Base-by-base conservation (phyloP, 1,140 invertebrate species). In the Acromyrmex echinatior region DNA sequence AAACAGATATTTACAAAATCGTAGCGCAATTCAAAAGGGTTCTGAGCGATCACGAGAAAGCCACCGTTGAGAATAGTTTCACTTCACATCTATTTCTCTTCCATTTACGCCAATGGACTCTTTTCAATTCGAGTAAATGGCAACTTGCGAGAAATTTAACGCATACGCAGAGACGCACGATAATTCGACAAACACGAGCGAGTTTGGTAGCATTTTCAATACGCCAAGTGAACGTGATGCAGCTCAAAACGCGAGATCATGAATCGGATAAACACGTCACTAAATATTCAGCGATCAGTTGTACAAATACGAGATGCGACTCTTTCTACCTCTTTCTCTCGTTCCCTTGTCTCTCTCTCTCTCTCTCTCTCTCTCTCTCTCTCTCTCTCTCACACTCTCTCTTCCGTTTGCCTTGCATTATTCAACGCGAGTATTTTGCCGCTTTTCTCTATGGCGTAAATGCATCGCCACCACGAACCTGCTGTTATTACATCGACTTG, bases 241-340 rank as follows among this genome's bases (percentile, higher is more conserved):
- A 12, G 53, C 3, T 25, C n/a, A 39, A 74, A 89, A 89, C 39
- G 77, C 65, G 63, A 68, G 81, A 91, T 92, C 90, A 91, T 85
- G 90, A 91, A 88, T 86, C 65, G 90, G 88, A 91, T 92, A 90
- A 92, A 89, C 87, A 80, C 70, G 7, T 87, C 65, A 82, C 86
- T 92, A 92, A 92, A 92, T 91, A 92, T 92, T 92, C 91, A 88
- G 74, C 76, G 82, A 89, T 86, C 84, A 58, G 28, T 58, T 65
- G 88, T 85, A 85, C 82, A 91, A 90, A 89, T 84, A 82, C 70
- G 53, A 58, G 62, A 65, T 35, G 12, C 28, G 49, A 25, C n/a
- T 14, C 14, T n/a, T 0, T 25, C 31, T 6, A 2, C 9, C 31
- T 12, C 5, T 56, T 31, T 2, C 9, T 58, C 12, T 7, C 53